Evolutionary conservation across 2,113 vertebrate species (phyloP).

Genomic region (Nematolebias whitei): DNA sequence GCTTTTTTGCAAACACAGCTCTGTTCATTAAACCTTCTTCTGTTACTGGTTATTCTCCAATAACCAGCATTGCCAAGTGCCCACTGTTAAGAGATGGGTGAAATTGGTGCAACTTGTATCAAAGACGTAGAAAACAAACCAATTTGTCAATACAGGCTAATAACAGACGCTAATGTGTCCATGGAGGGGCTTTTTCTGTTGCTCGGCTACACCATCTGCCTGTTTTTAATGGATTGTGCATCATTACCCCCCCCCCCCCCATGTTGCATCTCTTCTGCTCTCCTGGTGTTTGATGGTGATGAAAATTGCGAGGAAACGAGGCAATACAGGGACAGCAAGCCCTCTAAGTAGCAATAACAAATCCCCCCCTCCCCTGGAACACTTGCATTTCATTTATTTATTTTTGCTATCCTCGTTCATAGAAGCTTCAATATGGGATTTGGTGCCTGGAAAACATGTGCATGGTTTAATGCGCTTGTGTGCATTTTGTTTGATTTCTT

Average conservation of each 20-base stretch:
- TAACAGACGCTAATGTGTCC: slow-evolving; percentile 74
- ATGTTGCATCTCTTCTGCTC: slow-evolving; percentile 47
- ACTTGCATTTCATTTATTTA: not conserved
- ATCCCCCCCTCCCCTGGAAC: slow-evolving; percentile 18
- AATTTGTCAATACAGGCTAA: slow-evolving; percentile 75
- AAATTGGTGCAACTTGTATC: slow-evolving; percentile 53
- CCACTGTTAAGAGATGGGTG: slow-evolving; percentile 20
- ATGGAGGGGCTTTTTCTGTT: slow-evolving; percentile 73
- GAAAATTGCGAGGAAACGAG: slow-evolving; percentile 57
- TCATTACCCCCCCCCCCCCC: slow-evolving; percentile 66
- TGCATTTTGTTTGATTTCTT: not conserved
- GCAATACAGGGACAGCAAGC: slow-evolving; percentile 33
- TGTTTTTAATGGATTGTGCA: slow-evolving; percentile 73
- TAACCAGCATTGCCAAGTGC: slow-evolving; percentile 21
- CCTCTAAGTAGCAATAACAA: slow-evolving; percentile 47
- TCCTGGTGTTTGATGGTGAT: slow-evolving; percentile 53
- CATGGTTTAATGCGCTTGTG: not conserved
- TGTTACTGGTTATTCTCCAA: slow-evolving; percentile 24
- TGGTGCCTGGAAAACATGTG: not conserved
- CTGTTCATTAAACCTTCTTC: not conserved
- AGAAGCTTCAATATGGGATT: not conserved
- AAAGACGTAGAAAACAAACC: slow-evolving; percentile 64
- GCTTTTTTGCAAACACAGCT: not conserved
- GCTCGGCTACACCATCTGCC: slow-evolving; percentile 80
- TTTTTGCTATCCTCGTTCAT: not conserved